A percentile compares a stretch with the other conserved stretches of the same genome.
phyloP scores from a whole-genome alignment of 2,797 vertebrate genomes.

The Gorsachius magnificus region DNA sequence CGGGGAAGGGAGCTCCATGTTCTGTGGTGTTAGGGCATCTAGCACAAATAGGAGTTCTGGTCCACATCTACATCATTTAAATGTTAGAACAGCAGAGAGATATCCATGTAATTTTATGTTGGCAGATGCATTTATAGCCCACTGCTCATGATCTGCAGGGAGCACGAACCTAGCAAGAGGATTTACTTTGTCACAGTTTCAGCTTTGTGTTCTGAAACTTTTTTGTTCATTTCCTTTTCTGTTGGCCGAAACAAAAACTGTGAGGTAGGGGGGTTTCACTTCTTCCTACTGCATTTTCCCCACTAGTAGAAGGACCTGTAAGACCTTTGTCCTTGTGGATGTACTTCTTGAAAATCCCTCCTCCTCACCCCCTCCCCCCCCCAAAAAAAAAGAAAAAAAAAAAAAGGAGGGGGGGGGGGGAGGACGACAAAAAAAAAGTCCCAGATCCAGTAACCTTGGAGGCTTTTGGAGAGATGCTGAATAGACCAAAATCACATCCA shows the following conservation, averaged over 20 bases:
- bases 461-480: background rate
- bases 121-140: background rate
- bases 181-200: background rate
- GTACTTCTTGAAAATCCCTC: background rate
- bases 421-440: background rate
- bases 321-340: background rate
- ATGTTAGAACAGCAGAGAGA: background rate
- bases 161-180: background rate
- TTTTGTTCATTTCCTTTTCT: background rate
- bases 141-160: background rate
- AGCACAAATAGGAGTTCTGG: background rate
- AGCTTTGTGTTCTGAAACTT: background rate
- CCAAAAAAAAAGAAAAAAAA: too few species aligned
- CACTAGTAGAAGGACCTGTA: background rate
- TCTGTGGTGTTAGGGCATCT: background rate
- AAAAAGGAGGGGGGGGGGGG: accelerated
- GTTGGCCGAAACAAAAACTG: background rate
- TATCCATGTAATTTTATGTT: background rate
- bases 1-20: background rate
- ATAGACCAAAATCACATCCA: background rate
- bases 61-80: background rate
- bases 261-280: background rate
- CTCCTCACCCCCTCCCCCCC: too few species aligned
- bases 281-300: background rate
- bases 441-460: background rate